Evolutionary conservation across 2,113 vertebrate species (phyloP).

Genomic region (Stictonetta naevosa): DNA sequence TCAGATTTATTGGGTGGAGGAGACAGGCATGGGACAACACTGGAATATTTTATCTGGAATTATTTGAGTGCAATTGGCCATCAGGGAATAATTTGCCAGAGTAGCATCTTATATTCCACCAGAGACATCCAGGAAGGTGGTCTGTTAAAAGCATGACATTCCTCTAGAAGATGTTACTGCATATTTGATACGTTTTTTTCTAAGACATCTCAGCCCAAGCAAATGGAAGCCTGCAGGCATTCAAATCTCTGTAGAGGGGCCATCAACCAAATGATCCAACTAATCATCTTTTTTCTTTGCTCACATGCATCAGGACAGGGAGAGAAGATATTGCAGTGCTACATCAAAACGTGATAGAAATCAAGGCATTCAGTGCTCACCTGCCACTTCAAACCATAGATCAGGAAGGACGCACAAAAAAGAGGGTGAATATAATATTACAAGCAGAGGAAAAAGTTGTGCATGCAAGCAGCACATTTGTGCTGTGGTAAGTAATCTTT

Average conservation of each 20-base stretch:
- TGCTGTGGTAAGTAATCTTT: neutral
- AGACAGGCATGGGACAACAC: neutral
- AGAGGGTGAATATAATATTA: neutral
- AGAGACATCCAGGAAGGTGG: neutral
- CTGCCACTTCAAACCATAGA: neutral
- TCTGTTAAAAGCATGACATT: neutral
- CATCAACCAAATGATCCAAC: neutral
- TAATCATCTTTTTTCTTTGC: neutral
- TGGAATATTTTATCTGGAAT: neutral
- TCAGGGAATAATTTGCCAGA: neutral
- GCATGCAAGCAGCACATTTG: rapidly evolving
- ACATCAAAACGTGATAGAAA: neutral
- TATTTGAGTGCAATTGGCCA: neutral
- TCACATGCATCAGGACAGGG: neutral
- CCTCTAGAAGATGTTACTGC: neutral
- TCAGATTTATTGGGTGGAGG: neutral
- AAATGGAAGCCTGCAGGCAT: neutral
- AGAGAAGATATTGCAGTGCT: neutral
- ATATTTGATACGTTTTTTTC: neutral
- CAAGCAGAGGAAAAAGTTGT: neutral
- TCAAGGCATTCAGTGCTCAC: neutral
- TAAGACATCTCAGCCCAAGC: neutral
- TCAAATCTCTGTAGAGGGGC: neutral
- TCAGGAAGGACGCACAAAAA: neutral
- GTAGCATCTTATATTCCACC: neutral